phyloP scores from a whole-genome alignment of 1,140 invertebrate genomes.

The Chelonus insularis region DNA sequence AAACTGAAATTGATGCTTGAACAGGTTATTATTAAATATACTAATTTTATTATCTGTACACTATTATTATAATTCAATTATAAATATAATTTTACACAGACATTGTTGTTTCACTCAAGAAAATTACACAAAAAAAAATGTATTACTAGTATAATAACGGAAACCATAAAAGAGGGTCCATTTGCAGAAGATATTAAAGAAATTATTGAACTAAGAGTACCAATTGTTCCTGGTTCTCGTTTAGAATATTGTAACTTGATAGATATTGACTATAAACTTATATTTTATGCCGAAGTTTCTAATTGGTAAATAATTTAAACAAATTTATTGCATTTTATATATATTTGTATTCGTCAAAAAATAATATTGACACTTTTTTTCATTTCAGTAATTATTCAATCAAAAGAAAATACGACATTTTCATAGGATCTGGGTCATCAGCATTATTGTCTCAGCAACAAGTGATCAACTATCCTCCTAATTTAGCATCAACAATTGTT shows the following conservation, averaged over 20 bases:
- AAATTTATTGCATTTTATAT: neutral
- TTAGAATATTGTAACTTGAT: constrained; percentile 12
- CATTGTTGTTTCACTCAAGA: constrained; percentile 10
- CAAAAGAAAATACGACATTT: neutral
- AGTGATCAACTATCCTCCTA: neutral
- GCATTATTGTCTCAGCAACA: neutral
- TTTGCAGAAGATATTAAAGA: neutral
- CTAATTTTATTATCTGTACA: neutral
- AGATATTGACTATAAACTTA: constrained; percentile 2
- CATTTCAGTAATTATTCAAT: neutral
- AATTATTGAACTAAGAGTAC: constrained; percentile 3
- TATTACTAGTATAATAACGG: neutral
- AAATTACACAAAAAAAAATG: neutral
- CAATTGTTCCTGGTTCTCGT: neutral
- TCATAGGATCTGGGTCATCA: constrained; percentile 8
- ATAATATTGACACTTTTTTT: constrained; percentile 2
- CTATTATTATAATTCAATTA: neutral
- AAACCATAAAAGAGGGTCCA: neutral
- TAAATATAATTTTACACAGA: neutral
- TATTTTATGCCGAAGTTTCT: neutral
- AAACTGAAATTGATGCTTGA: constrained; percentile 63
- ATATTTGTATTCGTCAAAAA: neutral
- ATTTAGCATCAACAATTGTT: neutral
- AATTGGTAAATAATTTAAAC: constrained; percentile 7
- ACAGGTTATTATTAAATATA: constrained; percentile 62